Evolutionary conservation across 2,797 vertebrate genomes (phyloP).

Genomic region (Rhyacichthys aspro): DNA sequence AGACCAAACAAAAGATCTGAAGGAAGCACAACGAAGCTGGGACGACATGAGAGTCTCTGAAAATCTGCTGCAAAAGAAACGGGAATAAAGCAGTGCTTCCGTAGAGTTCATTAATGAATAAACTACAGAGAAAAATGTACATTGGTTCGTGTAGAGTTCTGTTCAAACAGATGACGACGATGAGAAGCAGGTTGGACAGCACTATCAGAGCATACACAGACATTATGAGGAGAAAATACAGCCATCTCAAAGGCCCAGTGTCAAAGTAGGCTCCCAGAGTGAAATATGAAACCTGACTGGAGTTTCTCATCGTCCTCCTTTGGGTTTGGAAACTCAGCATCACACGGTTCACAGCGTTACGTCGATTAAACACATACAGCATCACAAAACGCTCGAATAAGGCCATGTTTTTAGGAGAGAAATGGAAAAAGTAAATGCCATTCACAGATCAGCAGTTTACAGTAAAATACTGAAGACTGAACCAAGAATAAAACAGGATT

Average conservation of each 20-base stretch:
- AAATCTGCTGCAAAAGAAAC: slow-evolving; percentile 41
- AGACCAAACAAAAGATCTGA: slow-evolving; percentile 47
- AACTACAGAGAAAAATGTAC: slow-evolving; percentile 1
- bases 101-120: slow-evolving; percentile 9
- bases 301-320: neutral
- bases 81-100: slow-evolving; percentile 43
- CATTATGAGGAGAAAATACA: neutral
- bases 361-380: too few species aligned
- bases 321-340: too few species aligned
- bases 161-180: slow-evolving; percentile 43
- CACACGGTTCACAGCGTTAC: too few species aligned
- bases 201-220: neutral
- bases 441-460: too few species aligned
- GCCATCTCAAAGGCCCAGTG: neutral
- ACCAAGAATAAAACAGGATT: too few species aligned
- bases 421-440: too few species aligned
- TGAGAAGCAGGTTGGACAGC: slow-evolving; percentile 19
- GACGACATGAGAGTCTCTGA: slow-evolving; percentile 46
- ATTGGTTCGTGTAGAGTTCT: slow-evolving; percentile 54
- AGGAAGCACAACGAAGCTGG: slow-evolving; percentile 34
- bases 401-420: too few species aligned
- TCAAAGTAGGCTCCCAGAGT: neutral
- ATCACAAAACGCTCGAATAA: too few species aligned
- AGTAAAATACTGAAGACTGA: too few species aligned
- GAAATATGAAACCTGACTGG: slow-evolving; percentile 2